A percentile compares a stretch with the other conserved stretches of the same genome.
phyloP scores from a whole-genome alignment of 2,888 invertebrate genomes.

The Tetranychus piercei region DNA sequence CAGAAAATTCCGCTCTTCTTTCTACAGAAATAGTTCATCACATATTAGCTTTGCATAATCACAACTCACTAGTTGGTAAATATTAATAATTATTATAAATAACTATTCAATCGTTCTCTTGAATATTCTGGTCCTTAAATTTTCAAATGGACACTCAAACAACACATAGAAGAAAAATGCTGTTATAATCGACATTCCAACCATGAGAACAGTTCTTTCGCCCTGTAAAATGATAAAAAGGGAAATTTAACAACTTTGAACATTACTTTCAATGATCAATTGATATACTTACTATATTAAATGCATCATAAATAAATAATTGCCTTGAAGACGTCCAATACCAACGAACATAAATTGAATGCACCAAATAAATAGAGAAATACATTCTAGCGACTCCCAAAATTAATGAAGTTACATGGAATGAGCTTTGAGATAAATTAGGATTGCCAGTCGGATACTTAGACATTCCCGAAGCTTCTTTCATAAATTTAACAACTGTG shows the following conservation, averaged over 20 bases:
- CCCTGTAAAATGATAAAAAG: neutral
- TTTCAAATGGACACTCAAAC: conserved; percentile 3
- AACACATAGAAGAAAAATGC: conserved; percentile 1
- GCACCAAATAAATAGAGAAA: conserved; percentile 9
- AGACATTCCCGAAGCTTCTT: neutral
- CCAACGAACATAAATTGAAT: conserved; percentile 9
- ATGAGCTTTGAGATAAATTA: neutral
- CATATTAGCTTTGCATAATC: too few relatives aligned
- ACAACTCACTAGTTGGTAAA: too few relatives aligned
- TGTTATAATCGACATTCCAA: neutral
- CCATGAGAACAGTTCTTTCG: neutral
- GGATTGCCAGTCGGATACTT: neutral
- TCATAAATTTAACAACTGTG: neutral
- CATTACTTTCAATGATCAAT: neutral
- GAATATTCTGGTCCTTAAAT: neutral
- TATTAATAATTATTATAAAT: too few relatives aligned
- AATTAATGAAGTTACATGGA: neutral
- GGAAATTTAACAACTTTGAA: neutral
- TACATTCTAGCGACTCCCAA: conserved; percentile 5
- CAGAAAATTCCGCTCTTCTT: too few relatives aligned
- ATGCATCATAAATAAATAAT: neutral
- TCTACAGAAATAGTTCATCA: too few relatives aligned
- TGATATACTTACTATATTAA: conserved; percentile 1
- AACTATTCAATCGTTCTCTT: too few relatives aligned
- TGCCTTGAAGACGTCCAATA: neutral